Evolutionary conservation across 2,113 vertebrate species (phyloP).

Genomic region (Phaethon lepturus): DNA sequence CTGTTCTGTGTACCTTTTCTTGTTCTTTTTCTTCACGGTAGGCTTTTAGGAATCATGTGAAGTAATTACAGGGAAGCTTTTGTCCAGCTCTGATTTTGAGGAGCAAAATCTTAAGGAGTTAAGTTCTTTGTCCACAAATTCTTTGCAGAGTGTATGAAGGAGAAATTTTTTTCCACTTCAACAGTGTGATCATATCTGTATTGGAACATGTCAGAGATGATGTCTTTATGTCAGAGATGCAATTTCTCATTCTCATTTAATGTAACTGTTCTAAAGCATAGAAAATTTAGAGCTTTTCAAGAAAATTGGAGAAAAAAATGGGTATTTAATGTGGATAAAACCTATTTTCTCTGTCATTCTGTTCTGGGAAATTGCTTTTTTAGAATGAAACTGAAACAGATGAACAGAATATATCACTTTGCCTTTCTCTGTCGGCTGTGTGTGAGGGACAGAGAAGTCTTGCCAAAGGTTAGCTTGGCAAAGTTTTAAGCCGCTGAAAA

Average conservation of each 20-base stretch:
- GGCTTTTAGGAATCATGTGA: background rate
- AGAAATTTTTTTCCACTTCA: background rate
- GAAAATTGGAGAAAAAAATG: background rate
- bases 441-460: background rate
- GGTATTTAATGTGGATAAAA: background rate
- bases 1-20: background rate
- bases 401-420: background rate
- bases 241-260: background rate
- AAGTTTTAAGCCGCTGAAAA: background rate
- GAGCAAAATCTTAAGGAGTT: background rate
- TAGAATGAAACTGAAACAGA: background rate
- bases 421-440: background rate
- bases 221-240: background rate
- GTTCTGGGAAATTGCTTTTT: background rate
- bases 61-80: background rate
- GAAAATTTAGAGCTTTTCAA: background rate
- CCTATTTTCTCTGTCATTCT: background rate
- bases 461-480: conserved; percentile 20
- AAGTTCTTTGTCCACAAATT: background rate
- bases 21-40: background rate
- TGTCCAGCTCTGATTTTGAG: background rate
- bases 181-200: accelerated
- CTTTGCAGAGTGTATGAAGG: background rate
- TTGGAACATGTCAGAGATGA: background rate
- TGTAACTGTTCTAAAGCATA: background rate